Evolutionary conservation across 1,140 invertebrate species (phyloP), one percentile per base, ranked within the genome.

Genomic region (Archivesica marissinica): DNA sequence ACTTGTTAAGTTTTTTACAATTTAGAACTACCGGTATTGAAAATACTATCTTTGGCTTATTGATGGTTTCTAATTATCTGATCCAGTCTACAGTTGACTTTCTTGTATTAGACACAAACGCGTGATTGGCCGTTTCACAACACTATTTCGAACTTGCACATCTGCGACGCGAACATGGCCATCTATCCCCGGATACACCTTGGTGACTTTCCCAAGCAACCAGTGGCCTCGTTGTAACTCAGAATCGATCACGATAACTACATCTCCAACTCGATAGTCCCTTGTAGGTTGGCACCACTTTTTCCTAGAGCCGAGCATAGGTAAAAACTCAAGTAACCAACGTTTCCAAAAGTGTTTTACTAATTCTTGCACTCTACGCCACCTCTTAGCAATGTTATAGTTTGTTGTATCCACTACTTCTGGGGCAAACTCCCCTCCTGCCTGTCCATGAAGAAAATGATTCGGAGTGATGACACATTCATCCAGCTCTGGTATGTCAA

Each of bases 321-420:
- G 84, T 28, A 86, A 28, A 54, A 41, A 81, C 33, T 86, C 75
- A 0, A 20, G 6, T 17, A 85, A 50, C 75, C 83, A 85, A 1
- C 74, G 74, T 52, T 68, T 25, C 84, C 84, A 86, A 54, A 86
- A 86, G 13, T 86, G 76, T 13, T 56, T 77, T 20, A 86, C 15
- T 28, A 86, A 59, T 39, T 70, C 44, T 44, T 86, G 77, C 1
- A 86, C 50, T 2, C n/a, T n/a, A 7, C 84, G 76, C 84, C 81
- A 84, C 33, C 81, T 75, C 25, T 64, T 59, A 38, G 47, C 38
- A 28, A 25, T 64, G 35, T 75, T 39, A 38, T 25, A 61, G 2
- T n/a, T 7, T 23, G 20, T 7, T 23, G 20, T 17, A 23, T 7
- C n/a, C 6, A 9, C 28, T 4, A 11, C 52, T 25, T 56, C 52